These are phyloP conservation scores for Pelvicachromis taeniatus DNA, from an alignment of 2,113 vertebrate species.

Conservation along the genomic window DNA sequence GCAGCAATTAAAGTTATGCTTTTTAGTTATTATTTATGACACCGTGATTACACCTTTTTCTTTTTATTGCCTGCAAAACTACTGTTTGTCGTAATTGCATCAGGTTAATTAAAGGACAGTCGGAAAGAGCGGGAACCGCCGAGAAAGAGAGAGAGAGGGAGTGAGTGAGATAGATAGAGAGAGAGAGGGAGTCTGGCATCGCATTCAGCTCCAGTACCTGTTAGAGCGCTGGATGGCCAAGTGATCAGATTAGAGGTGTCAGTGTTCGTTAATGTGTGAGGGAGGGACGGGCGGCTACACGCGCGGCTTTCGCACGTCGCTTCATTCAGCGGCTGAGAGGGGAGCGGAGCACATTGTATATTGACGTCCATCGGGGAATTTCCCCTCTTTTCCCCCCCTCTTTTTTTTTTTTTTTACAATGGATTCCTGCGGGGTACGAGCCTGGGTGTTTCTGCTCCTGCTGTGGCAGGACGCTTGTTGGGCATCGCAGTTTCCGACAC, in stretches of 20 bases:
- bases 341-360: slow-evolving; percentile 22
- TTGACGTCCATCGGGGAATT: slow-evolving; percentile 52
- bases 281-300: slow-evolving; percentile 45
- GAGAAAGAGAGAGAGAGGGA: background rate
- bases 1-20: background rate
- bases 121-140: background rate
- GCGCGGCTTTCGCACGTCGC: slow-evolving; percentile 17
- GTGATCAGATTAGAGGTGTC: slow-evolving; percentile 77
- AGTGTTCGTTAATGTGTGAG: slow-evolving; percentile 62
- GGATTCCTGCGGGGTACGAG: slow-evolving; percentile 83
- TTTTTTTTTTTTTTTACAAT: slow-evolving; percentile 79
- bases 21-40: background rate
- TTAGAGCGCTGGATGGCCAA: slow-evolving; percentile 82
- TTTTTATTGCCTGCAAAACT: background rate
- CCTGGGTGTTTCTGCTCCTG: slow-evolving; percentile 80
- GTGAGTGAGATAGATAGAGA: background rate
- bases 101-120: background rate
- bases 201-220: slow-evolving; percentile 65
- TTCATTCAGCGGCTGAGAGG: slow-evolving; percentile 17
- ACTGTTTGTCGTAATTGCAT: background rate
- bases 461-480: slow-evolving; percentile 72
- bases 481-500: slow-evolving; percentile 85
- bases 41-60: background rate
- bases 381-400: background rate
- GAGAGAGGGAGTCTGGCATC: slow-evolving; percentile 8